Evolutionary conservation across 2,113 vertebrate species (phyloP).

Genomic region (Formicarius rufipectus): DNA sequence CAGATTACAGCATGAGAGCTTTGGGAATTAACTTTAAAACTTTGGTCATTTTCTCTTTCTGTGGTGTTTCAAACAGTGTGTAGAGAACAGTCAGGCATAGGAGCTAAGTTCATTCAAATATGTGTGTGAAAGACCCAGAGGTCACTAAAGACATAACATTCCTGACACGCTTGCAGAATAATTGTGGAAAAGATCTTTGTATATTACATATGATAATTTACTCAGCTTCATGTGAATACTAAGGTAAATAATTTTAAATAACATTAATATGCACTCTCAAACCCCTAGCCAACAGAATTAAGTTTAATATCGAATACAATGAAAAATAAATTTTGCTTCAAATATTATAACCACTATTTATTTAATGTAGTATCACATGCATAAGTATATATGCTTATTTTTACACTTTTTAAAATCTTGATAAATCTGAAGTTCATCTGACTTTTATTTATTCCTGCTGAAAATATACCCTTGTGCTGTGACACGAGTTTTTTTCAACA

Average conservation of each 20-base stretch:
- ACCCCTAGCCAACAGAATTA: neutral
- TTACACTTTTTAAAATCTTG: neutral
- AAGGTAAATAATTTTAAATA: neutral
- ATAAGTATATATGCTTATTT: fast-evolving
- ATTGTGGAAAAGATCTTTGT: neutral
- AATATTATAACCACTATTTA: neutral
- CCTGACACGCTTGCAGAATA: neutral
- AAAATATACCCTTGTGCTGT: neutral
- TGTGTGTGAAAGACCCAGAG: neutral
- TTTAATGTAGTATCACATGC: neutral
- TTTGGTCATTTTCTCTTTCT: neutral
- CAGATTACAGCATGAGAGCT: neutral
- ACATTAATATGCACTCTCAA: neutral
- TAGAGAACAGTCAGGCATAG: neutral
- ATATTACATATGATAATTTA: neutral
- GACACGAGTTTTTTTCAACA: neutral
- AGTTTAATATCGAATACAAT: neutral
- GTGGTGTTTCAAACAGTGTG: neutral
- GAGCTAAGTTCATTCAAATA: neutral
- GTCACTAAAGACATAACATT: neutral
- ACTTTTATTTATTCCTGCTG: neutral
- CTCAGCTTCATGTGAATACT: neutral
- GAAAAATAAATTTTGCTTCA: neutral
- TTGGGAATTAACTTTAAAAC: slow-evolving; percentile 10
- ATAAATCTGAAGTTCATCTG: neutral